Base-by-base conservation (phyloP, 2,797 vertebrate genomes). In the Danio albolineatus region DNA sequence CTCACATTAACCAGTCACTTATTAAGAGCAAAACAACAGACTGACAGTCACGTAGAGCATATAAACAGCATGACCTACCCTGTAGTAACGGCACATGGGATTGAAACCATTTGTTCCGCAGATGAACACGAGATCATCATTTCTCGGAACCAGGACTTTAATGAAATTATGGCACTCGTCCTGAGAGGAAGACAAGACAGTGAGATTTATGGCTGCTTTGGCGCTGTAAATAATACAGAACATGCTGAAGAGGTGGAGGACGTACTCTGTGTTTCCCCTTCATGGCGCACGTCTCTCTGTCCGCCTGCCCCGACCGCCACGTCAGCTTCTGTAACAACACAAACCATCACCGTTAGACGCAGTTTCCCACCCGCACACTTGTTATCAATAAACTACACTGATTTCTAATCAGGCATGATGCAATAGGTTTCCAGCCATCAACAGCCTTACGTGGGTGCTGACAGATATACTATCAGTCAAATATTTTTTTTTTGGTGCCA, bases 161-260 rank as follows among this genome's bases (percentile, higher is more conserved):
- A 99, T 99, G 87, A 98, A 99, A 90, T 99, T 99, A 93, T 99
- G 98, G 92, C 98, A 99, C 92, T 99, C 98, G 12, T 99, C 98
- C 98, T 99, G 88, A 82, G 85, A 89, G 86, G 89, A 51, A 90
- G 73, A 80, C 6, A 80, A 64, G 54, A 73, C 41, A 71, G 41
- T 19, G 48, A 62, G 62, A 39, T 75, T 48, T 57, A 75, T 70
- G 19, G 7, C n/a, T 36, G n/a, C 48, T 79, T 54, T 28, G 48
- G 76, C 17, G 19, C 41, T n/a, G 43, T 74, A 69, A 79, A 82
- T 65, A 69, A 19, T 2, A 48, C 62, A 61, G 49, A 5, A 59
- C 4, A 3, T 73, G 17, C 10, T 53, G 12, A 64, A 65, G 39
- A 62, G 8, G 8, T 49, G n/a, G 14, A 70, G 28, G 21, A 93